Base-by-base conservation (phyloP, 2,113 vertebrate genomes). In the Gymnogyps californianus region DNA sequence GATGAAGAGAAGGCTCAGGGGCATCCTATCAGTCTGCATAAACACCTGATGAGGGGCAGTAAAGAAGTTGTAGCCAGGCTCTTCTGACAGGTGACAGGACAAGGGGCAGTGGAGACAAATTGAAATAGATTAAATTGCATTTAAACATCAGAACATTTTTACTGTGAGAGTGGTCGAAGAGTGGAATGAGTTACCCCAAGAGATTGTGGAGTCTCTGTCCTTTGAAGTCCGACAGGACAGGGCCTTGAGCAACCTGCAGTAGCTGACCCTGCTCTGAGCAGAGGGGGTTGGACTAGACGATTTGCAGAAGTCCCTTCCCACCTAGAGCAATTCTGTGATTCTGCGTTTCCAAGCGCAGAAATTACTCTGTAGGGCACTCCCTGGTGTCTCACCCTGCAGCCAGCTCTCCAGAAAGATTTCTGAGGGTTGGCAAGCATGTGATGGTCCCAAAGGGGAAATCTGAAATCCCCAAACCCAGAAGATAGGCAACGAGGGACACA, bases 171-270 rank as follows among this genome's bases (percentile, higher is more conserved):
- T 49, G 9, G 13, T 58, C 13, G 84, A 77, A 77, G 29, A 34
- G 5, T 52, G 28, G 22, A 62, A 62, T 2, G 3, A 42, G 2
- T 16, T 59, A 4, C 3, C 10, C 29, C 0, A 0, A 59, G 36
- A 52, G 4, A 2, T 5, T 40, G 4, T 64, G 28, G 34, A 62
- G 11, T 18, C 22, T 74, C 59, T 38, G 2, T n/a, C 6, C 10
- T 44, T 57, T 44, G 70, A 82, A 78, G 66, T 3, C 2, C 3
- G 71, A 29, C 11, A 62, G 34, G 36, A 36, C 12, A 25, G 28
- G 11, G 4, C 12, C 25, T 78, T 42, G 15, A 81, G 36, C 10
- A 49, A 51, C 11, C 9, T 75, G 5, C 7, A 32, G 47, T 49
- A 38, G 46, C 21, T 65, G 22, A 54, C 8, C 2, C 31, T 85